Conservation (phyloP, 2,888 invertebrate genomes). For the Pycnomerus fuliginosus region DNA sequence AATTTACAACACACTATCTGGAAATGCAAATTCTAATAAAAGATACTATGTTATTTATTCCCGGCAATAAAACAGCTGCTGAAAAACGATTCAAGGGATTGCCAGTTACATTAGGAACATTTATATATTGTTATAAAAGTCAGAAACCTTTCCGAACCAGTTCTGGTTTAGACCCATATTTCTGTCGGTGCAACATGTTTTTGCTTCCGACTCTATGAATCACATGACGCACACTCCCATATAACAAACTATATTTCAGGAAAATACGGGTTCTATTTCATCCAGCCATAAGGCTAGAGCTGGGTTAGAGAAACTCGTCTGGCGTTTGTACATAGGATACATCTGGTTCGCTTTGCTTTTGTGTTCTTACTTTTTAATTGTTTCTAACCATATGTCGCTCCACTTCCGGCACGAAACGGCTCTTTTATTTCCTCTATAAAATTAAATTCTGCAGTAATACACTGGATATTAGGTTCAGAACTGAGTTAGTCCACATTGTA, state of each 20-base stretch:
- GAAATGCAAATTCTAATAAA: not conserved
- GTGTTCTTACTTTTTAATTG: conserved; percentile 17
- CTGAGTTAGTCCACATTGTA: conserved; percentile 7
- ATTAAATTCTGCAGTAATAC: conserved; percentile 11
- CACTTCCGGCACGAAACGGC: conserved; percentile 1
- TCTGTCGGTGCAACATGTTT: conserved; percentile 53
- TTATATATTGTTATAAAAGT: conserved; percentile 50
- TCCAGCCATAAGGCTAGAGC: conserved; percentile 11
- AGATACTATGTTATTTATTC: not conserved
- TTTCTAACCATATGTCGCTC: conserved; percentile 6
- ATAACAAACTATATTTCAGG: conserved; percentile 29
- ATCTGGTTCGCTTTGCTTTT: conserved; percentile 12
- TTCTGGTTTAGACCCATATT: conserved; percentile 43
- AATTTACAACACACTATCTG: conserved; percentile 2
- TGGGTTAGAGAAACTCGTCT: conserved; percentile 15
- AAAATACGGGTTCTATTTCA: conserved; percentile 26
- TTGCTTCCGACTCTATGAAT: conserved; percentile 49
- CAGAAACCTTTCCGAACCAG: conserved; percentile 47
- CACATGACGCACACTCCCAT: conserved; percentile 27
- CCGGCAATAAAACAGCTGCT: conserved; percentile 2
- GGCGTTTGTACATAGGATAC: conserved; percentile 13
- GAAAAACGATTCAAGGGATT: conserved; percentile 16
- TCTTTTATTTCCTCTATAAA: conserved; percentile 8
- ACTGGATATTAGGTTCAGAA: conserved; percentile 9
- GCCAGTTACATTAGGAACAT: conserved; percentile 32